Conservation (phyloP, 2,113 vertebrate genomes). For the Aleadryas rufinucha region DNA sequence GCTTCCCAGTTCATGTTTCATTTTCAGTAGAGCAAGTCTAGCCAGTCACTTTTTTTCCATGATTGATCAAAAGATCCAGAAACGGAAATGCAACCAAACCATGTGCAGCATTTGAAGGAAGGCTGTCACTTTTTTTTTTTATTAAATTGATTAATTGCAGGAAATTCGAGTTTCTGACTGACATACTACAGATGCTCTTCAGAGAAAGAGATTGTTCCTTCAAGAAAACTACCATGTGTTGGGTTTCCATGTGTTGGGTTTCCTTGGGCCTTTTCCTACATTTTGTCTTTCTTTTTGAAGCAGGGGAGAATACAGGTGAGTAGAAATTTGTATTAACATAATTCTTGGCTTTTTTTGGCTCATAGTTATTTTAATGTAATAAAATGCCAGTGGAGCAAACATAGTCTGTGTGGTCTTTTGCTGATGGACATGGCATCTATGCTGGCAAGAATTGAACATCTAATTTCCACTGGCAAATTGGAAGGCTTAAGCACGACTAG, state of each 20-base stretch:
- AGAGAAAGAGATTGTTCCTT: neutral
- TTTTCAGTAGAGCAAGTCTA: slow-evolving; percentile 28
- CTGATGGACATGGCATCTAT: neutral
- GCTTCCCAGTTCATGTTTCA: slow-evolving; percentile 14
- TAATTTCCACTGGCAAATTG: neutral
- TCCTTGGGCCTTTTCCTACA: neutral
- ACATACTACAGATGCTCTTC: neutral
- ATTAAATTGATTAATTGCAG: slow-evolving; percentile 11
- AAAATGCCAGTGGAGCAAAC: neutral
- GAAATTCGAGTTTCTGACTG: slow-evolving; percentile 25
- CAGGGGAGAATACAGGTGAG: neutral
- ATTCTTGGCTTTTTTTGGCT: neutral
- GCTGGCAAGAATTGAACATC: neutral
- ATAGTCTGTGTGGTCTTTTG: neutral
- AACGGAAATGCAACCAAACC: slow-evolving; percentile 25
- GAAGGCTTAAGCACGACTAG: neutral
- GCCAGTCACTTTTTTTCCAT: slow-evolving; percentile 10
- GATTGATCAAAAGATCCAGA: slow-evolving; percentile 12
- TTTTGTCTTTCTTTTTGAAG: neutral
- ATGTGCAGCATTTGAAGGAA: neutral
- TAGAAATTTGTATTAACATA: neutral
- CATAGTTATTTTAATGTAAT: neutral
- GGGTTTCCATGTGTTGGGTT: neutral
- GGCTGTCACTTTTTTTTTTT: neutral
- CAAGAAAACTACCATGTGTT: neutral